Conservation (phyloP, 2,888 invertebrate species). For the Stramonita haemastoma region DNA sequence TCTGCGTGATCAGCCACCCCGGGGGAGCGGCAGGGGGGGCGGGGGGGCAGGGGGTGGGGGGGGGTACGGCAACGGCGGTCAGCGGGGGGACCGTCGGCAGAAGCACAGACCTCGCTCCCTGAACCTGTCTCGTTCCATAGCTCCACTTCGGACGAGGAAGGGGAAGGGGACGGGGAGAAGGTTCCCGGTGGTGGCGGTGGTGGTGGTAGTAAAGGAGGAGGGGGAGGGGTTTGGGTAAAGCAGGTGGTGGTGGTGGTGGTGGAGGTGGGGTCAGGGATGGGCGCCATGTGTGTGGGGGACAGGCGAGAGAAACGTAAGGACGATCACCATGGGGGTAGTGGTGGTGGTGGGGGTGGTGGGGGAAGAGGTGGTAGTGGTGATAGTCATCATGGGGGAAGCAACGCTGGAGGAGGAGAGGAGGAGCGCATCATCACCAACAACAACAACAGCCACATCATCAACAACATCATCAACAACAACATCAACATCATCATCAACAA, state of each 20-base stretch:
- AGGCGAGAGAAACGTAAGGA: not conserved
- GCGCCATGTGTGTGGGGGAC: slow-evolving; percentile 11
- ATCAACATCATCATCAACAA: not conserved
- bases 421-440: not conserved
- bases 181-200: slow-evolving; percentile 5
- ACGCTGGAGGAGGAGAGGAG: not conserved
- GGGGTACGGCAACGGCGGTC: not conserved
- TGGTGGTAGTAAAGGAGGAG: not conserved
- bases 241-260: not conserved
- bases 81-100: slow-evolving; percentile 44
- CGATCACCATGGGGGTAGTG: not conserved
- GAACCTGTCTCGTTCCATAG: slow-evolving; percentile 71
- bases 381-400: not conserved
- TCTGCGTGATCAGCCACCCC: slow-evolving; percentile 59
- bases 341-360: not conserved
- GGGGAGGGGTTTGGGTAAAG: not conserved
- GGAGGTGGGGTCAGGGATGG: not conserved
- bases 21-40: slow-evolving; percentile 27
- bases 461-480: not conserved
- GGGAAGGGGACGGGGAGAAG: slow-evolving; percentile 28
- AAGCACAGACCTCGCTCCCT: slow-evolving; percentile 70
- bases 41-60: not conserved
- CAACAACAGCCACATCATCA: not conserved
- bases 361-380: slow-evolving; percentile 20
- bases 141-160: slow-evolving; percentile 67